Percentiles rank a stretch among this genome's conserved stretches.
Evolutionary conservation across 2,888 invertebrate species (phyloP).

Genomic region (Chloroclysta siterata): DNA sequence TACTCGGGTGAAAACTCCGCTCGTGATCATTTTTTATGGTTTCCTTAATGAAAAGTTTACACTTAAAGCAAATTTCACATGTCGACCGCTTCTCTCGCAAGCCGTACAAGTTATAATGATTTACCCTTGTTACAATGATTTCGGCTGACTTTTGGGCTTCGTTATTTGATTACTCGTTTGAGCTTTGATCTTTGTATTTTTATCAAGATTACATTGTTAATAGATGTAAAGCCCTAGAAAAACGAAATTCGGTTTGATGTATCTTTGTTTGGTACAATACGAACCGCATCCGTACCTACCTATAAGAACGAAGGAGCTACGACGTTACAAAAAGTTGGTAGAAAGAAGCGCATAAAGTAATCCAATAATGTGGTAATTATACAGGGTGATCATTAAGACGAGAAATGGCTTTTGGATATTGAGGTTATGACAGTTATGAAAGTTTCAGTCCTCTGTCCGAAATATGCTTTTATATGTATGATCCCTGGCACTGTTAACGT

Average conservation of each 20-base stretch:
- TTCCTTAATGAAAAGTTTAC: slow-evolving; percentile 83
- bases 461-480: too few species aligned
- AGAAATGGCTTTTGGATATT: too few species aligned
- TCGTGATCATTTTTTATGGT: slow-evolving; percentile 69
- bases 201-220: slow-evolving; percentile 24
- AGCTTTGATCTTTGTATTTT: slow-evolving; percentile 33
- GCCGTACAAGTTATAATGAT: slow-evolving; percentile 67
- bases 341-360: too few species aligned
- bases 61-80: slow-evolving; percentile 72
- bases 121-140: slow-evolving; percentile 61
- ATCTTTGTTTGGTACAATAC: too few species aligned
- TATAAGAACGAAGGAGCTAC: too few species aligned
- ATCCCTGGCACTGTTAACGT: too few species aligned
- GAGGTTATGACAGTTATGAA: too few species aligned
- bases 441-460: too few species aligned
- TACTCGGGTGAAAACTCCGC: slow-evolving; percentile 64
- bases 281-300: too few species aligned
- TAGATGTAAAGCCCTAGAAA: slow-evolving; percentile 12
- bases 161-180: slow-evolving; percentile 42
- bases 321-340: not conserved
- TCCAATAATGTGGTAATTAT: too few species aligned
- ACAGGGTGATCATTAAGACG: too few species aligned
- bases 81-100: slow-evolving; percentile 63
- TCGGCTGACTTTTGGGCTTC: slow-evolving; percentile 52
- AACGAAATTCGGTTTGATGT: not conserved